These are phyloP conservation scores for Matsumurasca onukii DNA, from an alignment of 1,140 invertebrate species.

Conservation along the genomic window DNA sequence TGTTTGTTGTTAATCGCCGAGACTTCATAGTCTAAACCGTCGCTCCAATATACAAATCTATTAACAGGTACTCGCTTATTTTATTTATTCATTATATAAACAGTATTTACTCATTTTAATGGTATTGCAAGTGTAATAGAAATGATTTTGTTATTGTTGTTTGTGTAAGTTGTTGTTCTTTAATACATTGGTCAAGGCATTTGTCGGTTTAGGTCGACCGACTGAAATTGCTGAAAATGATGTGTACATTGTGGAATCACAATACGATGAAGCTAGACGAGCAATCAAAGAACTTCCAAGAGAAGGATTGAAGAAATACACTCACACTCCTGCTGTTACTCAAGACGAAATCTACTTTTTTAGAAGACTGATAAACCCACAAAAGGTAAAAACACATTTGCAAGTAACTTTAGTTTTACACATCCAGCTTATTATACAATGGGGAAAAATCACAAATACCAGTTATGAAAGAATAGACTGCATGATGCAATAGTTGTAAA, in stretches of 20 bases:
- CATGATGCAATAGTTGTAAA: background rate
- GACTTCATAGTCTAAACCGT: too few relatives aligned
- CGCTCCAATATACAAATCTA: too few relatives aligned
- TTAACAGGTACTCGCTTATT: too few relatives aligned
- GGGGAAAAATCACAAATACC: background rate
- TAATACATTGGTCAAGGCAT: too few relatives aligned
- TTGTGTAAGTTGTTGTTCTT: too few relatives aligned
- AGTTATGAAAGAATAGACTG: background rate
- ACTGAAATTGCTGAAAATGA: slow-evolving; percentile 94
- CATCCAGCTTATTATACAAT: background rate
- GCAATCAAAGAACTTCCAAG: slow-evolving; percentile 71
- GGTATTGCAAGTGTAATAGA: too few relatives aligned
- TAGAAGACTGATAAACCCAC: slow-evolving; percentile 69
- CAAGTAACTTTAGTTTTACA: background rate
- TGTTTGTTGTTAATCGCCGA: too few relatives aligned
- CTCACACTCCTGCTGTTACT: slow-evolving; percentile 76
- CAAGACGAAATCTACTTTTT: slow-evolving; percentile 95
- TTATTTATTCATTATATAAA: too few relatives aligned
- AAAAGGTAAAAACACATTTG: slow-evolving; percentile 68
- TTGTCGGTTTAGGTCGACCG: slow-evolving; percentile 68
- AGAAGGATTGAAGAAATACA: slow-evolving; percentile 79
- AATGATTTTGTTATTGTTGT: too few relatives aligned
- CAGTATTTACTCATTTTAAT: too few relatives aligned
- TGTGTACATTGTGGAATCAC: slow-evolving; percentile 90
- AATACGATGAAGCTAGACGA: slow-evolving; percentile 88